phyloP scores from a whole-genome alignment of 2,888 invertebrate species.

The Dusona sp. region DNA sequence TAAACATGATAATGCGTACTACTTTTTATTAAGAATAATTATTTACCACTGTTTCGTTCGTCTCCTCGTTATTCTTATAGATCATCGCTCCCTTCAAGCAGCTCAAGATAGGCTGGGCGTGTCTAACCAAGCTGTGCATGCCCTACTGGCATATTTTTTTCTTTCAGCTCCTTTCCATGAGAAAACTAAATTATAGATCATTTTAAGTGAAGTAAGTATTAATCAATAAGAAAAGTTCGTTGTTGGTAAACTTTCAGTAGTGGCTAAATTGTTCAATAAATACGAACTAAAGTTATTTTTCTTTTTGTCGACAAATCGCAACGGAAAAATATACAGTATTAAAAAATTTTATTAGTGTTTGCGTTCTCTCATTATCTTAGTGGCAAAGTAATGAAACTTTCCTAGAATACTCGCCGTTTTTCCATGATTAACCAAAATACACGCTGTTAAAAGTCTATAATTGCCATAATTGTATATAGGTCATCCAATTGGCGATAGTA shows the following conservation, averaged over 20 bases:
- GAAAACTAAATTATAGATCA: not conserved
- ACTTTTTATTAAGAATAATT: conserved; percentile 19
- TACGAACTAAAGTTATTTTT: not conserved
- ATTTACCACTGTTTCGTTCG: conserved; percentile 1
- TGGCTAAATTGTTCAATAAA: not conserved
- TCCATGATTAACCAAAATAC: conserved; percentile 25
- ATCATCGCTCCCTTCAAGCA: conserved; percentile 14
- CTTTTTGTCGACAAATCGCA: not conserved
- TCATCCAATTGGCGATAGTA: conserved; percentile 25
- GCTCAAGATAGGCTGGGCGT: conserved; percentile 26
- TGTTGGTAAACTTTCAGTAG: not conserved
- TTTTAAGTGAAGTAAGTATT: not conserved
- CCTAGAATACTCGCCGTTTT: not conserved
- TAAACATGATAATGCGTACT: conserved; percentile 16
- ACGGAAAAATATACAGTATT: not conserved
- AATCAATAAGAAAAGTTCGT: not conserved
- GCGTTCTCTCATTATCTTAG: not conserved
- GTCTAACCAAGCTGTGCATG: conserved; percentile 33
- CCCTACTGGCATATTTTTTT: conserved; percentile 31
- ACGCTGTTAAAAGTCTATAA: conserved; percentile 22
- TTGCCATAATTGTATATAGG: conserved; percentile 38
- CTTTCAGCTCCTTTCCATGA: conserved; percentile 1
- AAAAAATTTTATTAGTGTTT: not conserved
- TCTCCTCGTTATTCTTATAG: conserved; percentile 20
- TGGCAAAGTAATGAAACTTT: not conserved